These are phyloP conservation scores for Vireo altiloquus DNA, from an alignment of 2,113 vertebrate species.

Conservation along the genomic window DNA sequence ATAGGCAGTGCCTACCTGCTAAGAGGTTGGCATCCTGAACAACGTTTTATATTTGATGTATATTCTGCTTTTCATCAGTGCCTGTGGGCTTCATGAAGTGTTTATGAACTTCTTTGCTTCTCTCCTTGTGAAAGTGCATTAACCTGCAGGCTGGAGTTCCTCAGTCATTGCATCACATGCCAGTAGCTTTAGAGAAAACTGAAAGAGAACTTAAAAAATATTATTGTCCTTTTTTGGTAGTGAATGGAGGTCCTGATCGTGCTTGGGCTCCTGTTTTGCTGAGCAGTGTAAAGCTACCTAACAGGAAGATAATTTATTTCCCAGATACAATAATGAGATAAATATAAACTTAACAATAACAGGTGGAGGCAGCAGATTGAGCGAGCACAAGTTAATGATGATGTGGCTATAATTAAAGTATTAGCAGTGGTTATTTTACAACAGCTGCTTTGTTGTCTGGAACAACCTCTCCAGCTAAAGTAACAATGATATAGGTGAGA, in stretches of 20 bases:
- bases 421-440: slow-evolving; percentile 11
- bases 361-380: slow-evolving; percentile 43
- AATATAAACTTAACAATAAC: slow-evolving; percentile 9
- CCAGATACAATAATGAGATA: not conserved
- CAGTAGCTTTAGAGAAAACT: not conserved
- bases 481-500: not conserved
- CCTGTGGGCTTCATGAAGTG: not conserved
- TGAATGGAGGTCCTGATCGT: not conserved
- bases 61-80: slow-evolving; percentile 11
- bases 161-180: not conserved
- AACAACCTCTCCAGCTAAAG: not conserved
- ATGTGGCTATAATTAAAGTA: slow-evolving; percentile 10
- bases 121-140: not conserved
- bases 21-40: not conserved
- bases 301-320: not conserved
- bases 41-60: not conserved
- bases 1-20: not conserved
- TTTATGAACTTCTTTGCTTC: not conserved
- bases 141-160: not conserved
- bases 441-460: slow-evolving; percentile 16
- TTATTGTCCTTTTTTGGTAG: not conserved
- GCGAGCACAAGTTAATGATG: slow-evolving; percentile 29
- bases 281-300: not conserved
- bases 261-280: not conserved
- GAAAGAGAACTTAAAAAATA: not conserved